A percentile compares a stretch with the other conserved stretches of the same genome.
Evolutionary conservation across 2,113 vertebrate genomes (phyloP).

Genomic region (Calcarius ornatus): DNA sequence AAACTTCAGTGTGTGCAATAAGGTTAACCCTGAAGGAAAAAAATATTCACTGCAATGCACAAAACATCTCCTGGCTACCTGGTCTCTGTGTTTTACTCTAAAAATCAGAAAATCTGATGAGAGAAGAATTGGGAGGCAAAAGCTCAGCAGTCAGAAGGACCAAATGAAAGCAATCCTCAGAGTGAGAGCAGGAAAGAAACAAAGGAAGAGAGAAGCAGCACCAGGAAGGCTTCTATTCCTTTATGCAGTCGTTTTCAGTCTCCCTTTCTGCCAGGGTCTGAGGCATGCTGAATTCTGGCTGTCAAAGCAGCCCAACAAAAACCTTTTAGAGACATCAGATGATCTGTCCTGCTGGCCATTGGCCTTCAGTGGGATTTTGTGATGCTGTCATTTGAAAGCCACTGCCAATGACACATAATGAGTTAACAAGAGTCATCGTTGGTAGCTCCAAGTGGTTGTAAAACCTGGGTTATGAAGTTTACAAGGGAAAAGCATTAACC

Average conservation of each 20-base stretch:
- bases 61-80: neutral
- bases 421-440: neutral
- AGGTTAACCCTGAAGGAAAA: constrained; percentile 16
- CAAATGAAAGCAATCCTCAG: neutral
- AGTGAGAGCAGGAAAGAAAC: neutral
- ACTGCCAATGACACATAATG: accelerated
- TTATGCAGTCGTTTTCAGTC: neutral
- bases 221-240: neutral
- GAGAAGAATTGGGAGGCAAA: neutral
- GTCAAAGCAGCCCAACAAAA: neutral
- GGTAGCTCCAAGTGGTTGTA: neutral
- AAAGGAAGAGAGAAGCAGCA: neutral
- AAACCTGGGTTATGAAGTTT: neutral
- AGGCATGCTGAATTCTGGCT: neutral
- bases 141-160: constrained; percentile 5
- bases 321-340: neutral
- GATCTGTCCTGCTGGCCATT: neutral
- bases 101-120: neutral
- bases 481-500: neutral
- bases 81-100: neutral
- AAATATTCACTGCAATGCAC: neutral
- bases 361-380: neutral
- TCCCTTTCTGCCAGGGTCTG: neutral
- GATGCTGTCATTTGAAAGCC: neutral
- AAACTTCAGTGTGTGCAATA: neutral